Percentiles rank a stretch among this genome's conserved stretches.
These are phyloP conservation scores for Coremacera marginata DNA, from an alignment of 2,888 invertebrate genomes.

Conservation along the genomic window DNA sequence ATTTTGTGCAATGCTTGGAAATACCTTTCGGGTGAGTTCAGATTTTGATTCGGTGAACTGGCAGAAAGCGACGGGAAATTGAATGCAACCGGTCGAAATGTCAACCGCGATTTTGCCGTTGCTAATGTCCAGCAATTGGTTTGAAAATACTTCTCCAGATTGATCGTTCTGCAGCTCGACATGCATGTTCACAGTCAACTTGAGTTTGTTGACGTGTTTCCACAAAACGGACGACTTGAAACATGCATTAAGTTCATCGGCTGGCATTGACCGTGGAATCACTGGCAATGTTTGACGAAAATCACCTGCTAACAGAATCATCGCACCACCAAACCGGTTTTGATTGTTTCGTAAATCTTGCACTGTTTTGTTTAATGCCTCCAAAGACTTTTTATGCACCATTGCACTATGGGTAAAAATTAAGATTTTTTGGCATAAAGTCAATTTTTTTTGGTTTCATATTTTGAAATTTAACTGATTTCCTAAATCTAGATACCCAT, in stretches of 20 bases:
- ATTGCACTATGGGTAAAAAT: too few relatives aligned
- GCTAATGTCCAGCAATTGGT: slow-evolving; percentile 43
- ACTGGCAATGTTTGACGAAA: slow-evolving; percentile 30
- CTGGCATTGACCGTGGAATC: slow-evolving; percentile 44
- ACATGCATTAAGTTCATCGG: slow-evolving; percentile 54
- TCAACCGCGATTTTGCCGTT: slow-evolving; percentile 50
- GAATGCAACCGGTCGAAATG: slow-evolving; percentile 46
- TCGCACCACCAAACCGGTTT: slow-evolving; percentile 37
- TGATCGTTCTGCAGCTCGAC: slow-evolving; percentile 43
- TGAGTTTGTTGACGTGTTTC: slow-evolving; percentile 10
- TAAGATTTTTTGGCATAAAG: too few relatives aligned
- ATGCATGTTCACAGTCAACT: slow-evolving; percentile 41
- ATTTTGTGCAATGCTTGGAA: slow-evolving; percentile 36
- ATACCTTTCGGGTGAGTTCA: slow-evolving; percentile 29
- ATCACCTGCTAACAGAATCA: slow-evolving; percentile 40
- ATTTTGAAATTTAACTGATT: too few relatives aligned
- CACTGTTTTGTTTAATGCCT: slow-evolving; percentile 43
- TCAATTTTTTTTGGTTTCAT: too few relatives aligned
- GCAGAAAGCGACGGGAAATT: slow-evolving; percentile 45
- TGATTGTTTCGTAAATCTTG: slow-evolving; percentile 43
- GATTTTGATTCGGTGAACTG: slow-evolving; percentile 18
- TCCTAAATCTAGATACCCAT: too few relatives aligned
- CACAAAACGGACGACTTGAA: slow-evolving; percentile 44
- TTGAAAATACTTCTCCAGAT: slow-evolving; percentile 37
- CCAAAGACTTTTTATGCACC: slow-evolving; percentile 36